A percentile compares a stretch with the other conserved stretches of the same genome.
These are phyloP conservation scores for Hirundichthys speculiger DNA, from an alignment of 2,113 vertebrate species.

Conservation along the genomic window DNA sequence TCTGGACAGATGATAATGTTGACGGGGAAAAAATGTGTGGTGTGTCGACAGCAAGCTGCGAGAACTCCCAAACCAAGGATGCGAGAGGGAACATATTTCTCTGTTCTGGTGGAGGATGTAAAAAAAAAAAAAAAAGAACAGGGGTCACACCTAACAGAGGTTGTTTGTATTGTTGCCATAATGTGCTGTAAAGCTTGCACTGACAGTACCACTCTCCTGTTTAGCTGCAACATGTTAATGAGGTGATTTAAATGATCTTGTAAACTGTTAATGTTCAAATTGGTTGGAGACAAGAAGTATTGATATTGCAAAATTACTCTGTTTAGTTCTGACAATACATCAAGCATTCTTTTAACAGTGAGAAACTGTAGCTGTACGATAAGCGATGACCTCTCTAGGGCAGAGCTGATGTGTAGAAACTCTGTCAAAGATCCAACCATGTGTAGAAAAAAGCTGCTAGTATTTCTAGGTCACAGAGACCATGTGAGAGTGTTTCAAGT, in stretches of 20 bases:
- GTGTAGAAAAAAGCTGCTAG: slow-evolving; percentile 47
- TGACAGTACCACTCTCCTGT: too few relatives aligned
- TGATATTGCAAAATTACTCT: background rate
- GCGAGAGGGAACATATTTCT: too few relatives aligned
- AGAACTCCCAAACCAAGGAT: too few relatives aligned
- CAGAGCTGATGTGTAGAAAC: slow-evolving; percentile 38
- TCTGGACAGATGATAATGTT: too few relatives aligned
- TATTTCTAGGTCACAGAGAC: slow-evolving; percentile 64
- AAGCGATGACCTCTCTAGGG: slow-evolving; percentile 40
- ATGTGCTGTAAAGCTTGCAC: too few relatives aligned
- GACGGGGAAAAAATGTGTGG: too few relatives aligned
- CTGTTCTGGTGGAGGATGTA: too few relatives aligned
- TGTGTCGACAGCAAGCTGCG: too few relatives aligned
- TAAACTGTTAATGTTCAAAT: background rate
- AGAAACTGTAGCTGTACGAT: slow-evolving; percentile 32
- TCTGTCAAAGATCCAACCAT: slow-evolving; percentile 61
- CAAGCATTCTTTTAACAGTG: background rate
- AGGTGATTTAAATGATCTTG: slow-evolving; percentile 14
- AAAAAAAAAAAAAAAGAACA: too few relatives aligned
- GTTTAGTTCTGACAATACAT: background rate
- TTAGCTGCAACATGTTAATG: too few relatives aligned
- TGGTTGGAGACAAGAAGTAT: background rate
- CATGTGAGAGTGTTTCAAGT: slow-evolving; percentile 43
- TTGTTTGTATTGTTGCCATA: too few relatives aligned
- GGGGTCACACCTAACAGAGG: too few relatives aligned